Base-by-base conservation (phyloP, 2,113 vertebrate genomes). In the Cygnus buccinator region DNA sequence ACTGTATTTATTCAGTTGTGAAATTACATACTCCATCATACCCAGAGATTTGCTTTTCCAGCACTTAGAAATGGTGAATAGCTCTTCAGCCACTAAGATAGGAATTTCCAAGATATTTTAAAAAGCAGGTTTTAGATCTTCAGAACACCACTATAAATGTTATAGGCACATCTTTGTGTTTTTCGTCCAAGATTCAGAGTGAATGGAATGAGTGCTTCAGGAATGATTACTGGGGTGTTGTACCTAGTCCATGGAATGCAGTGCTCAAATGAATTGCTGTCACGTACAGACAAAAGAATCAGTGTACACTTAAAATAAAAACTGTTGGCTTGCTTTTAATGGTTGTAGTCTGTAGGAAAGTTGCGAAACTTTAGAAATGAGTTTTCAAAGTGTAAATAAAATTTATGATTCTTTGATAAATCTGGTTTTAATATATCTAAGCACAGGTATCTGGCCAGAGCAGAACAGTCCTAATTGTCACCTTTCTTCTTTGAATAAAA, bases 311-410 rank as follows among this genome's bases (percentile, higher is more conserved):
- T 43, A 3, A 17, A 78, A 65, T 43, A 43, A 71, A 57, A 22
- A 1, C 4, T 75, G 9, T 35, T 67, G 29, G 4, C 39, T 88
- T 93, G 10, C 4, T 57, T 84, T 75, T 50, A 21, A 10, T 71
- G 11, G 13, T 13, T 71, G 6, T 48, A 82, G 11, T 54, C 21
- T 29, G 12, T 57, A 44, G 22, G 5, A 73, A 76, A 66, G n/a
- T 46, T 58, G 22, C 78, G 31, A 79, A 76, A 22, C 37, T 85
- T 80, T 83, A 46, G 41, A 85, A 94, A 46, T 48, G 3, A 43
- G 6, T 94, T 84, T 90, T 87, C 39, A 73, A 71, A 93, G 44
- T 58, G 18, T 57, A 61, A 91, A 22, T 62, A 70, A 68, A 81
- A 81, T 52, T 6, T 8, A 13, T 10, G 15, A 10, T 46, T 16